Evolutionary conservation across 2,797 vertebrate genomes (phyloP).

Genomic region (Rhynchotus rufescens): DNA sequence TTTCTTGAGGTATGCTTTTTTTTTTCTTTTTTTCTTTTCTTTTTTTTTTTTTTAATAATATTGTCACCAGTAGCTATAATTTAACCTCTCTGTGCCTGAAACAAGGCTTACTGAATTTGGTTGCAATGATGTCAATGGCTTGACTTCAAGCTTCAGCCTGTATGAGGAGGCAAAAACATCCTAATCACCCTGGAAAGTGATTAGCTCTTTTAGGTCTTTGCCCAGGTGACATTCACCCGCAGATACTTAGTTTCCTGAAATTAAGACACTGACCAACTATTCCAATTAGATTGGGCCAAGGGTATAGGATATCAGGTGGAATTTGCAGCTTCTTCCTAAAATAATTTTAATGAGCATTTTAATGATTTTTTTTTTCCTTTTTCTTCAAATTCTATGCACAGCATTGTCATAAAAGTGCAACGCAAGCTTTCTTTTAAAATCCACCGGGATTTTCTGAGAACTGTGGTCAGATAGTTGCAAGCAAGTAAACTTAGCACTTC

Average conservation of each 20-base stretch:
- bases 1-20: background rate
- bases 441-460: background rate
- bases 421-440: background rate
- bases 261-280: background rate
- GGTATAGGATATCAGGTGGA: background rate
- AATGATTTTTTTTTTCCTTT: constrained; percentile 9
- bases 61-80: background rate
- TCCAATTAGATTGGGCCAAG: background rate
- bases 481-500: background rate
- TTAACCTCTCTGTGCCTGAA: background rate
- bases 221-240: background rate
- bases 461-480: background rate
- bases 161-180: background rate
- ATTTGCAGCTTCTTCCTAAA: background rate
- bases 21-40: background rate
- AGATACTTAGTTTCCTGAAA: background rate
- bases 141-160: background rate
- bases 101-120: background rate
- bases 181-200: background rate
- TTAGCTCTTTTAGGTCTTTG: background rate
- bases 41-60: background rate
- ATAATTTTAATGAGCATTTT: background rate
- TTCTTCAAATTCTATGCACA: background rate
- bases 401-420: background rate
- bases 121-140: background rate